A percentile compares a stretch with the other conserved stretches of the same genome.
Conservation (phyloP, 2,113 vertebrate species). For the Micronycteris hirsuta region DNA sequence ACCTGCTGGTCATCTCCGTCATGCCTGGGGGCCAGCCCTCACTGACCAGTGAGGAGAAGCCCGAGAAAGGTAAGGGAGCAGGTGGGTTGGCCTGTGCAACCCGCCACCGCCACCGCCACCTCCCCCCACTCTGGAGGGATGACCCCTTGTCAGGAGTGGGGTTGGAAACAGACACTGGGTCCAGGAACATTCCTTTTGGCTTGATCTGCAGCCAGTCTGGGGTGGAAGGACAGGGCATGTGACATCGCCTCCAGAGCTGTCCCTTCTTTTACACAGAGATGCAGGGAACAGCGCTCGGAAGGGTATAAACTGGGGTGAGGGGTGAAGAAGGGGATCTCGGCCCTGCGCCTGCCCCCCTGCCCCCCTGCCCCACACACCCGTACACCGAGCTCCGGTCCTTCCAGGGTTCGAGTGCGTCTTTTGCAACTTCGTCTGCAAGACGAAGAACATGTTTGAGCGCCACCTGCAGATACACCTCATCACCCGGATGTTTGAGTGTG, state of each 20-base stretch:
- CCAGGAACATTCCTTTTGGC: neutral
- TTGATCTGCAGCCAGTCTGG: neutral
- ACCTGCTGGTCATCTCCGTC: conserved; percentile 91
- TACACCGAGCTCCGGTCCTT: conserved; percentile 70
- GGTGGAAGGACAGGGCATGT: neutral
- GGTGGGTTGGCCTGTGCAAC: neutral
- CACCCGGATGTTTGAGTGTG: conserved; percentile 99
- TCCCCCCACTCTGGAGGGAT: neutral
- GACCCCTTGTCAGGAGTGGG: neutral
- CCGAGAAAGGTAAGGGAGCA: conserved; percentile 91
- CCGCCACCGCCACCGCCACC: neutral
- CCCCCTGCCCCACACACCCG: neutral
- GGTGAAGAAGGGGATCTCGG: neutral
- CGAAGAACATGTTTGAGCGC: conserved; percentile 97
- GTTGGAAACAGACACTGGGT: neutral
- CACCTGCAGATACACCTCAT: conserved; percentile 99
- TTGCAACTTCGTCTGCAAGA: conserved; percentile 99
- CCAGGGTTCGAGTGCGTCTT: conserved; percentile 98
- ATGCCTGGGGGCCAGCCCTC: conserved; percentile 89
- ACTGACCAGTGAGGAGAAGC: conserved; percentile 92
- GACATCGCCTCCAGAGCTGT: neutral
- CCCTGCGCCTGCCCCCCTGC: neutral
- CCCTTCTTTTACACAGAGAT: neutral
- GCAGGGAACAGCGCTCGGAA: neutral
- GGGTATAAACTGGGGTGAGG: neutral